Base-by-base conservation (phyloP, 2,888 invertebrate species). In the Drosophila nigritarsus region DNA sequence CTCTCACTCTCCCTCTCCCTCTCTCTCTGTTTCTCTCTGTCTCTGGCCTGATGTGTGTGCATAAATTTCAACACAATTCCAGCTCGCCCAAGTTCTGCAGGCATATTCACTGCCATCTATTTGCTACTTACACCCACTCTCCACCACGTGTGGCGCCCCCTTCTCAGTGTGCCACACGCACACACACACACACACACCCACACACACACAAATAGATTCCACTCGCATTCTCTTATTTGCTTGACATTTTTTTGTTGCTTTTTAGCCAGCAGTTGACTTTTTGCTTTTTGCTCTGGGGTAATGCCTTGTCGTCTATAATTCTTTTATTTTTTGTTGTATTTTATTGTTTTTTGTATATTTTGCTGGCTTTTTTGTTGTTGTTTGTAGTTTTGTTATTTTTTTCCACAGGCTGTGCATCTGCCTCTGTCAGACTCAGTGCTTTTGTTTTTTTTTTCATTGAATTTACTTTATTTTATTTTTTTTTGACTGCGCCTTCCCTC, bases 51-150 rank as follows among this genome's bases (percentile, higher is more conserved):
- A 13, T 59, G 63, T 77, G 34, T 80, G 78, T 89, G 85, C 78
- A 84, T 83, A 87, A 79, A 85, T 85, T 84, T 72, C 67, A 81
- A 70, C 79, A 61, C 63, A 75, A 63, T 75, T 74, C 42, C 42
- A 32, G 18, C 18, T 55, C 38, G 30, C 38, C 32, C 27, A 48
- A 54, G 29, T 73, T 65, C 53, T 65, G 48, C 62, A 48, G 50
- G 62, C 62, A 62, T 65, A 62, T 67, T 73, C 64, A 40, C 27
- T 64, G 29, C 20, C 59, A 49, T 38, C 50, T n/a, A 27, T 49
- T 18, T 56, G 8, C 63, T 34, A 34, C 13, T 42, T 38, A 34
- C 18, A 38, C 34, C 32, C 15, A 15, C 11, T 13, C 49, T 29
- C 6, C 48, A 5, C 18, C 18, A 49, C 42, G 30, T 20, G 9